These are phyloP conservation scores for Stomatorhinus ivindoensis DNA, from an alignment of 2,113 vertebrate genomes.

Conservation along the genomic window DNA sequence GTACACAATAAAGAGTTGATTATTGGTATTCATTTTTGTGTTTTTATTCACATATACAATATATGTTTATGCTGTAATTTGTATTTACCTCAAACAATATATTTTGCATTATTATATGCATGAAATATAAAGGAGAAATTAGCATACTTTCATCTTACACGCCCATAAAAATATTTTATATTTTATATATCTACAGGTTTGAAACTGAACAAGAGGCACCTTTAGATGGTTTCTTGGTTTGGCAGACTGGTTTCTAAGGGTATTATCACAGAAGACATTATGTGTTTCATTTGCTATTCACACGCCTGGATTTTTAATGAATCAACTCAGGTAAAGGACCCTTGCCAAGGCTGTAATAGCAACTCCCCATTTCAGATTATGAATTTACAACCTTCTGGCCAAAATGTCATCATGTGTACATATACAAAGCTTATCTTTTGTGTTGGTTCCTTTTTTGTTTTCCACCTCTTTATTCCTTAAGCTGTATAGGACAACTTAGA, in stretches of 20 bases:
- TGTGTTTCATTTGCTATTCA: not conserved
- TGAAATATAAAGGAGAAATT: slow-evolving; percentile 44
- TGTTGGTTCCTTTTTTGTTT: not conserved
- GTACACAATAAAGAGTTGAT: not conserved
- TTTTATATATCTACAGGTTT: slow-evolving; percentile 48
- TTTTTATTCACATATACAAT: not conserved
- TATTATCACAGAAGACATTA: slow-evolving; percentile 3
- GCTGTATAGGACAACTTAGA: not conserved
- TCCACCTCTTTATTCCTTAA: not conserved
- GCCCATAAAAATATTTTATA: slow-evolving; percentile 57
- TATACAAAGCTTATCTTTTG: not conserved
- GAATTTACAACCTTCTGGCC: not conserved
- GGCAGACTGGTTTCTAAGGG: not conserved
- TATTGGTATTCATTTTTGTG: not conserved
- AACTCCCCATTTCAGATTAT: not conserved
- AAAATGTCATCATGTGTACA: not conserved
- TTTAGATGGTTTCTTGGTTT: not conserved
- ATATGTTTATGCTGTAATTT: not conserved
- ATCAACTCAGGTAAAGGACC: not conserved
- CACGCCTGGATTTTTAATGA: not conserved
- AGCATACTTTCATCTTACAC: slow-evolving; percentile 43
- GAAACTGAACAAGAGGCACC: slow-evolving; percentile 28
- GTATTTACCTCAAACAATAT: not conserved
- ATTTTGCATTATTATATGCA: not conserved
- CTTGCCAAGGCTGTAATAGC: not conserved